phyloP scores from a whole-genome alignment of 2,888 invertebrate genomes.

The Drosophila kokeensis region DNA sequence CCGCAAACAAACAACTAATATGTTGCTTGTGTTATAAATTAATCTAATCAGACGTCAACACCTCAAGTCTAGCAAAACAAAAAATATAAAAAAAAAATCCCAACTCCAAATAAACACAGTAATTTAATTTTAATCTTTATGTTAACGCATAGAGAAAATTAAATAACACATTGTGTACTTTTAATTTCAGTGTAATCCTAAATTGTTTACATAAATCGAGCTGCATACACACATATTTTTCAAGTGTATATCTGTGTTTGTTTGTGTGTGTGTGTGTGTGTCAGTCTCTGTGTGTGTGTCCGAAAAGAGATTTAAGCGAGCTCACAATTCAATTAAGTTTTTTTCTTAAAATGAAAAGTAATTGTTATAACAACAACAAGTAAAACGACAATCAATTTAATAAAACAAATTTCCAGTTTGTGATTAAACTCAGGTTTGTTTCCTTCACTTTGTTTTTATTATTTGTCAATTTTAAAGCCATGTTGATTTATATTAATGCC shows the following conservation, averaged over 20 bases:
- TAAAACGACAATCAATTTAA: conserved; percentile 24
- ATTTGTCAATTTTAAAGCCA: conserved; percentile 15
- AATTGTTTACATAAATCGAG: conserved; percentile 49
- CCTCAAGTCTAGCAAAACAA: conserved; percentile 50
- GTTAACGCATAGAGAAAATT: conserved; percentile 22
- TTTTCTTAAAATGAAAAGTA: conserved; percentile 25
- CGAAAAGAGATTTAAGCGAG: conserved; percentile 15
- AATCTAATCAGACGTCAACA: conserved; percentile 68
- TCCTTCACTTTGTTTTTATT: conserved; percentile 8
- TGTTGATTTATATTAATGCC: conserved; percentile 28
- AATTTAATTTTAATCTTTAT: conserved; percentile 67
- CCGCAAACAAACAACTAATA: conserved; percentile 42
- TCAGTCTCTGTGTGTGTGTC: conserved; percentile 19
- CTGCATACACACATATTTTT: conserved; percentile 9
- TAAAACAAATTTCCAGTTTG: conserved; percentile 44
- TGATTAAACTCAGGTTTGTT: conserved; percentile 60
- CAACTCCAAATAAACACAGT: conserved; percentile 36
- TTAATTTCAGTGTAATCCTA: conserved; percentile 47
- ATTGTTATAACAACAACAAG: conserved; percentile 36
- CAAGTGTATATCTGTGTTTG: conserved; percentile 11
- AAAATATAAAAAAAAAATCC: neutral
- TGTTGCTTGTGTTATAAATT: conserved; percentile 45
- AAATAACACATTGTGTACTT: conserved; percentile 37
- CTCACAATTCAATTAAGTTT: conserved; percentile 42
- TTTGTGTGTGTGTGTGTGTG: neutral